Percentiles rank a stretch among this genome's conserved stretches.
These are phyloP conservation scores for Diachasmimorpha longicaudata DNA, from an alignment of 1,140 invertebrate species.

Conservation along the genomic window DNA sequence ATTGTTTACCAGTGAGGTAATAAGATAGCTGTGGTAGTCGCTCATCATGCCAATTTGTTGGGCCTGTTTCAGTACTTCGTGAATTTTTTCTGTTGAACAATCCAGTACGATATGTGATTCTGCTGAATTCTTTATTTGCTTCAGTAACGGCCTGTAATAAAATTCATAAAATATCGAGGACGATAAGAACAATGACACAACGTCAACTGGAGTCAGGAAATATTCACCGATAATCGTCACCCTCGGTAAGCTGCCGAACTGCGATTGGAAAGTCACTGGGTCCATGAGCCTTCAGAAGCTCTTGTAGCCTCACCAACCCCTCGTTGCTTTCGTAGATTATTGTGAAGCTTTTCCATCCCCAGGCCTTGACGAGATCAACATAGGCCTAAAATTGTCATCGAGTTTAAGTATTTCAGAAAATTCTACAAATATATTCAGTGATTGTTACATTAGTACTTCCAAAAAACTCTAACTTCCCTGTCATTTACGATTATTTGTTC, in stretches of 20 bases:
- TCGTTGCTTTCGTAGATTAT: conserved; percentile 96
- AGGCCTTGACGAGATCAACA: conserved; percentile 85
- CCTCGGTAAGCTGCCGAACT: conserved; percentile 80
- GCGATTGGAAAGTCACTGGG: conserved; percentile 82
- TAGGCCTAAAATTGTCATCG: conserved; percentile 78
- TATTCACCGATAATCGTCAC: conserved; percentile 78
- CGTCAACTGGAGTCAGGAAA: neutral
- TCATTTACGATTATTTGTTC: no score
- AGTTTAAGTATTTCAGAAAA: no score
- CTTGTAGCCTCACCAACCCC: conserved; percentile 88
- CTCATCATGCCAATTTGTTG: conserved; percentile 97
- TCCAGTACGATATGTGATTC: conserved; percentile 93
- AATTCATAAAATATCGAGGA: neutral
- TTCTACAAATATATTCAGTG: no score
- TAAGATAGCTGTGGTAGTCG: conserved; percentile 89
- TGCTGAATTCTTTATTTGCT: conserved; percentile 88
- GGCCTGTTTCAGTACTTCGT: conserved; percentile 86
- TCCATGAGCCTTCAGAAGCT: conserved; percentile 88
- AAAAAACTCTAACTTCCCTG: no score
- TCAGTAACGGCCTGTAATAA: conserved; percentile 76
- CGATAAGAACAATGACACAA: neutral
- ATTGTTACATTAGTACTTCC: no score
- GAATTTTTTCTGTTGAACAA: conserved; percentile 84
- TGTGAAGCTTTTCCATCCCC: conserved; percentile 92
- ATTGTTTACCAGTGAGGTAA: conserved; percentile 84